Evolutionary conservation across 2,113 vertebrate species (phyloP).

Genomic region (Xenopus borealis): DNA sequence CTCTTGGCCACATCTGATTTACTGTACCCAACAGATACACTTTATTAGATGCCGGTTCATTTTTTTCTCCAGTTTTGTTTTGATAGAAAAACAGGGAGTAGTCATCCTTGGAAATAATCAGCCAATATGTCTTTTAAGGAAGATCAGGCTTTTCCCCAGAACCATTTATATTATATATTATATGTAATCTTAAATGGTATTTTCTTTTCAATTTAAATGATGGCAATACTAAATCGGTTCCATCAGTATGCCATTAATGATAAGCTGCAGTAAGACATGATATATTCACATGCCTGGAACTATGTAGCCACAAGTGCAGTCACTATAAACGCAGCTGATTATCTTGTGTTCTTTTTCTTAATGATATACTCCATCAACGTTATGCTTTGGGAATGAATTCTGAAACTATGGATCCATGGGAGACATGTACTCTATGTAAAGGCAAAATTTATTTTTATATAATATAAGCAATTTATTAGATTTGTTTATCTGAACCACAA

Average conservation of each 20-base stretch:
- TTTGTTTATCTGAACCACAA: background rate
- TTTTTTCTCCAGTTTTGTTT: too few species aligned
- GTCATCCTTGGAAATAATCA: too few species aligned
- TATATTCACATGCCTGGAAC: constrained; percentile 2
- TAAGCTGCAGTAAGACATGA: constrained; percentile 27
- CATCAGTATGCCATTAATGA: background rate
- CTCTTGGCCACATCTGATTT: too few species aligned
- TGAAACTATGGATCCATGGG: constrained; percentile 5
- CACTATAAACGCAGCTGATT: constrained; percentile 59
- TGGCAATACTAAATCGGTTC: background rate
- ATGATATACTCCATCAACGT: constrained; percentile 39
- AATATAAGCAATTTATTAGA: background rate
- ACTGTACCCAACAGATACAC: too few species aligned
- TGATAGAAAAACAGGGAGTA: too few species aligned
- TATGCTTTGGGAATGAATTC: background rate
- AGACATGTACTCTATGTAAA: background rate
- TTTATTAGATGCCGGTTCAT: too few species aligned
- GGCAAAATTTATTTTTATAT: background rate
- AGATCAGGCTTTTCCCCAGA: too few species aligned
- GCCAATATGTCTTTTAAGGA: too few species aligned
- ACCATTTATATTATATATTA: too few species aligned
- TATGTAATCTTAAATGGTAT: too few species aligned
- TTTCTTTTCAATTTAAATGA: constrained; percentile 7
- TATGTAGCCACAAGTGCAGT: constrained; percentile 47
- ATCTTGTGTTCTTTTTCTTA: constrained; percentile 79